Evolutionary conservation across 2,113 vertebrate genomes (phyloP), one percentile per base, ranked within the genome.

Genomic region (Xenopus laevis): DNA sequence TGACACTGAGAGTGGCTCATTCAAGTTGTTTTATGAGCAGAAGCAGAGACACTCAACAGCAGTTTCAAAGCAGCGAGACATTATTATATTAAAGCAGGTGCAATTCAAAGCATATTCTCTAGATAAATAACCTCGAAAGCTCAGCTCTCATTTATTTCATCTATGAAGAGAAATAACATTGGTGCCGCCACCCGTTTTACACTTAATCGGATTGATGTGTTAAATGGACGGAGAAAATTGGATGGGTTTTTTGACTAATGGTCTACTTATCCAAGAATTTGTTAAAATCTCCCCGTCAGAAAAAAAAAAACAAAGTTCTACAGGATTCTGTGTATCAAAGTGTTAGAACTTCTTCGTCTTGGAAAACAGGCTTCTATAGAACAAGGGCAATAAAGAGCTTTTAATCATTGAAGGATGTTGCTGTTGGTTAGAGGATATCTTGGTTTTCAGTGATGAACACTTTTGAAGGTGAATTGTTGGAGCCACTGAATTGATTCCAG

Each of bases 401-500:
- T 55, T 55, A 55, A 55, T 55, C 53, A 55, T 55, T 55, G 53
- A n/a, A 55, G 53, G 16, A 55, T 55, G 53, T 55, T 55, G 15
- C 15, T 55, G 15, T 13, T n/a, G 53, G 53, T 18, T 55, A 55
- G 53, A n/a, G 53, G 53, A 55, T 55, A 1, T 55, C 15, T 55
- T 16, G 13, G 33, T 16, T 55, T 55, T n/a, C 53, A 55, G 15
- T n/a, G 15, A 5, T 73, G 67, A 70, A 64, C 50, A 55, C 18
- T 70, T 50, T 52, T 75, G 13, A 75, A 52, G 60, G 65, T 63
- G 27, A 62, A 52, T 33, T 52, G 58, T 52, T 70, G 67, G 74
- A 77, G 74, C 74, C 74, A 52, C 40, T 5, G 60, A 55, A 69
- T 70, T 77, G 74, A 77, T 70, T 55, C 23, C 27, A 62, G 50